Evolutionary conservation across 2,797 vertebrate species (phyloP).

Genomic region (Lacerta bilineata): DNA sequence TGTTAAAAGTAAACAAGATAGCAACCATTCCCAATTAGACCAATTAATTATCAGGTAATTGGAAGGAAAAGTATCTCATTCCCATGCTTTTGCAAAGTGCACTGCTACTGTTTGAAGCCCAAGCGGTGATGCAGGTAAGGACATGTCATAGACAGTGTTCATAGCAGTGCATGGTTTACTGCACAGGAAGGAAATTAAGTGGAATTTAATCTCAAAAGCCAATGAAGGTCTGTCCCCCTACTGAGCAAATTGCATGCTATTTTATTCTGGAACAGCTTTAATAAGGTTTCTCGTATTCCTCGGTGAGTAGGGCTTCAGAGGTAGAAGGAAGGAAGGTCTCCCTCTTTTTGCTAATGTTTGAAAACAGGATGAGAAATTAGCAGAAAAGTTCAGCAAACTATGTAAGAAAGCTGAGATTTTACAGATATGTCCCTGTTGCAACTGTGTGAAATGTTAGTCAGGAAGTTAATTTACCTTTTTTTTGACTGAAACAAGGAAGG

Average conservation of each 20-base stretch:
- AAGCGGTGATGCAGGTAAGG: neutral
- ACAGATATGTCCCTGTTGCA: neutral
- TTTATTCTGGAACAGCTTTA: neutral
- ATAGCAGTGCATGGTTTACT: neutral
- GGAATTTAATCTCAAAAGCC: neutral
- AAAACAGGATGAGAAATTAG: neutral
- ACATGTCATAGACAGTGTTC: neutral
- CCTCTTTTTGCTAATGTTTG: neutral
- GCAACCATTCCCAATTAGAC: neutral
- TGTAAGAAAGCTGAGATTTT: neutral
- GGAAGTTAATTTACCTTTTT: neutral
- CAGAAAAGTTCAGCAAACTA: neutral
- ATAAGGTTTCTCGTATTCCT: neutral
- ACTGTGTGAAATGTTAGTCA: neutral
- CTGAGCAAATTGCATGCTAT: neutral
- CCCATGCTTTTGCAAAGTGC: neutral
- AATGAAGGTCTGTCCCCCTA: neutral
- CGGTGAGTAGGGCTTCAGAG: neutral
- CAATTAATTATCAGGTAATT: neutral
- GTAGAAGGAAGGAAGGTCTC: neutral
- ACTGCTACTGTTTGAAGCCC: neutral
- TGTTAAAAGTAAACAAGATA: neutral
- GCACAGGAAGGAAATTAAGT: constrained; percentile 14
- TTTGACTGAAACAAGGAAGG: too few relatives aligned
- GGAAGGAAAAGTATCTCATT: neutral